Evolutionary conservation across 2,797 vertebrate species (phyloP), one percentile per base, ranked within the genome.

Genomic region (Podarcis siculus): DNA sequence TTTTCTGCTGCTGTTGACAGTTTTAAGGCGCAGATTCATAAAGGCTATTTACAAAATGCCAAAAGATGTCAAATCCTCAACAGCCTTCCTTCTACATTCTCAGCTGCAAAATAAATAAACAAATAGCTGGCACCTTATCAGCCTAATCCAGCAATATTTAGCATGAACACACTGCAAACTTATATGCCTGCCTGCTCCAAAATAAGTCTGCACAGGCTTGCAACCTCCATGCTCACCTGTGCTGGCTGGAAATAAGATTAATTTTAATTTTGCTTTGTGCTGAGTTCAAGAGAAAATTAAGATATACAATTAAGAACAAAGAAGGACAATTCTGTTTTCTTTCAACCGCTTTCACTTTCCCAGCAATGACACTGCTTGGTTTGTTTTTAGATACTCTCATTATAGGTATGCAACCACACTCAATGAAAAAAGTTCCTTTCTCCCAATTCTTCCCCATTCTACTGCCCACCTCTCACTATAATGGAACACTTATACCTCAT

Each of bases 21-120:
- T 97, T 97, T 97, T 96, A 96, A 97, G 96, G 97, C 97, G 95
- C 96, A 95, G 96, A 96, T 97, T 97, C 86, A 90, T 93, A 94
- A 91, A 96, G 96, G 95, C 97, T 97, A 97, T 97, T 97, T 97
- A 96, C 95, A 96, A 97, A 97, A 96, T 97, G 96, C 96, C 97
- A 97, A 96, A 94, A 94, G 95, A 96, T 97, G 96, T 97, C 97
- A 97, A 96, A 95, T 96, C 92, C 83, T 93, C 94, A 96, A 96
- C 96, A 95, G 95, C 96, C 96, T 95, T 96, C 76, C 55, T 97
- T 97, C 96, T 96, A 95, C 96, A 94, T 96, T 96, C 95, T 96
- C 95, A 95, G 97, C 96, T 97, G 96, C 95, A 95, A 95, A 64
- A 55, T 55, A 55, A 55, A 55, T 55, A 15, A 55, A 55, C 49